A percentile compares a stretch with the other conserved stretches of the same genome.
These are phyloP conservation scores for Picus viridis DNA, from an alignment of 2,797 vertebrate genomes.

Conservation along the genomic window DNA sequence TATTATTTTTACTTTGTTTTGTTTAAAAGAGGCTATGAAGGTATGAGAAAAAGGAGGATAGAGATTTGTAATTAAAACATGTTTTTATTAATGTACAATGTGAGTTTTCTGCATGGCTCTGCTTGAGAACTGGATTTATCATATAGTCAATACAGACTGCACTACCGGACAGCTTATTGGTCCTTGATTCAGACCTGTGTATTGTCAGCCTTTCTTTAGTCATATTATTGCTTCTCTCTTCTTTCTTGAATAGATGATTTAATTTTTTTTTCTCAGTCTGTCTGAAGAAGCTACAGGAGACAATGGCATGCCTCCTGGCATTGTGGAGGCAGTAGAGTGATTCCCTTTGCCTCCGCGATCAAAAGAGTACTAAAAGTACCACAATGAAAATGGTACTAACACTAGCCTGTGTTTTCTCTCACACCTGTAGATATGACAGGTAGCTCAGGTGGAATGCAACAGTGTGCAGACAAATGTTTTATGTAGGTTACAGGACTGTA, in stretches of 20 bases:
- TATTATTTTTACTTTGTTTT: background rate
- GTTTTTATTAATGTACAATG: background rate
- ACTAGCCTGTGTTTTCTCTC: background rate
- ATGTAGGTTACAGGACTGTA: background rate
- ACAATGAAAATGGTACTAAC: background rate
- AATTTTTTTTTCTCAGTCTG: background rate
- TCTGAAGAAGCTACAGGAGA: background rate
- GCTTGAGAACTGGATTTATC: background rate
- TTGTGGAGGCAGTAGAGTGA: background rate
- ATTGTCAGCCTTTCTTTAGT: background rate
- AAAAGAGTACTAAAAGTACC: background rate
- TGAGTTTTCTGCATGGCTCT: background rate
- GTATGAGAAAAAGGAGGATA: background rate
- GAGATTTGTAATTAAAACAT: background rate
- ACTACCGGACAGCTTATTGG: background rate
- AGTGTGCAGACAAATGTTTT: background rate
- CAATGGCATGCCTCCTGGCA: background rate
- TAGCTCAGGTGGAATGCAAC: background rate
- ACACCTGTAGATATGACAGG: background rate
- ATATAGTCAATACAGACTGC: accelerated
- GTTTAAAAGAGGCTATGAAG: background rate
- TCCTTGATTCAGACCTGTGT: background rate
- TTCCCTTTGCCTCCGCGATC: background rate
- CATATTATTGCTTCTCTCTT: background rate
- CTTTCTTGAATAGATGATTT: background rate